Evolutionary conservation across 2,797 vertebrate genomes (phyloP).

Genomic region (Ambastaia sidthimunki): DNA sequence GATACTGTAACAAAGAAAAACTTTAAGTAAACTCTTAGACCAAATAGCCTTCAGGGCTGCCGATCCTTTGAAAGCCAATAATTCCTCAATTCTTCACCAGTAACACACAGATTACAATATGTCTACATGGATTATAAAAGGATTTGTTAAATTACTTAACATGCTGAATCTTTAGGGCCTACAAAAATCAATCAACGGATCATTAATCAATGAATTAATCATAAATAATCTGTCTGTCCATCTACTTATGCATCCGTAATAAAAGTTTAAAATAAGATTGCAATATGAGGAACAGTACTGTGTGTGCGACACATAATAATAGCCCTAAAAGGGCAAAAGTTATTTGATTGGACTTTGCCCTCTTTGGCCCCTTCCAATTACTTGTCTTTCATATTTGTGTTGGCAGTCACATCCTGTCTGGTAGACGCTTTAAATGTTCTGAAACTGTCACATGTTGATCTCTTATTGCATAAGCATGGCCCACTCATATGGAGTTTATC

Average conservation of each 20-base stretch:
- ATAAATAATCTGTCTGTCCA: neutral
- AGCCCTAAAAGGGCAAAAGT: slow-evolving; percentile 46
- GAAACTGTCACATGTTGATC: neutral
- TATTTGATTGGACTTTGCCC: slow-evolving; percentile 42
- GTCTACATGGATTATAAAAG: neutral
- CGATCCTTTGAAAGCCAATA: neutral
- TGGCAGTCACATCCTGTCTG: slow-evolving; percentile 30
- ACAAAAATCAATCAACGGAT: too few relatives aligned
- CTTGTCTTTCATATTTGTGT: slow-evolving; percentile 48
- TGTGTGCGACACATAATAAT: slow-evolving; percentile 16
- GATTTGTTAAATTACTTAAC: neutral
- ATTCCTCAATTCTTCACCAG: neutral
- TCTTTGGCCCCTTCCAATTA: slow-evolving; percentile 25
- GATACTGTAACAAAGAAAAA: neutral
- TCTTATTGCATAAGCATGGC: slow-evolving; percentile 32
- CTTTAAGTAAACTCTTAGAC: neutral
- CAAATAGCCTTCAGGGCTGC: neutral
- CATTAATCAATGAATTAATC: too few relatives aligned
- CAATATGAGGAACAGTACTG: slow-evolving; percentile 6
- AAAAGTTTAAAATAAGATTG: neutral
- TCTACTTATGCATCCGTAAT: neutral
- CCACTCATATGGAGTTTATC: slow-evolving; percentile 39
- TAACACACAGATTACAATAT: neutral
- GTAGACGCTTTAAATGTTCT: slow-evolving; percentile 9
- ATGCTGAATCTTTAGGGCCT: neutral